phyloP scores from a whole-genome alignment of 2,797 vertebrate genomes.

The Pangasius larnaudii region DNA sequence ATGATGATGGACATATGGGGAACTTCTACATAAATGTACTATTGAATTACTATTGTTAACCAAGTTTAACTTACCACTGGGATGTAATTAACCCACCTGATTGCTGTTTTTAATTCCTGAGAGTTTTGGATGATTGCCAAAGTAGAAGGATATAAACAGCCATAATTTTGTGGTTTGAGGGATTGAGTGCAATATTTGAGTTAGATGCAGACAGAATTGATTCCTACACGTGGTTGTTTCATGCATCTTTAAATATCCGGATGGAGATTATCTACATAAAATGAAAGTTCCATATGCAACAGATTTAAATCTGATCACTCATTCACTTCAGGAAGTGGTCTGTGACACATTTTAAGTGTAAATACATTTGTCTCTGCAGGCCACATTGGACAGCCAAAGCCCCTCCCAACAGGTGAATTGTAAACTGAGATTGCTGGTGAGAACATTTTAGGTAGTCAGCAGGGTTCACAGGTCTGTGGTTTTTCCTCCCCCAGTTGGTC shows the following conservation, averaged over 20 bases:
- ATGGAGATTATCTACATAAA: background rate
- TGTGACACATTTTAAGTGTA: background rate
- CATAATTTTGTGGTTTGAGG: background rate
- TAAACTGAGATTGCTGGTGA: background rate
- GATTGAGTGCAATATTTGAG: background rate
- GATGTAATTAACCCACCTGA: slow-evolving; percentile 34
- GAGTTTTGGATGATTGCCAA: slow-evolving; percentile 9
- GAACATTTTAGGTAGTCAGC: background rate
- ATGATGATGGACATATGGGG: background rate
- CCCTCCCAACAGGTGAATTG: background rate
- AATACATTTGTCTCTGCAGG: background rate
- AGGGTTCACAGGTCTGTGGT: background rate
- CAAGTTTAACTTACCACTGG: background rate
- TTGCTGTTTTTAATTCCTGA: background rate
- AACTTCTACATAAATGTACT: background rate
- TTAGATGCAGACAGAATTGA: background rate
- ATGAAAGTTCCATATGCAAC: background rate
- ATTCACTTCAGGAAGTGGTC: background rate
- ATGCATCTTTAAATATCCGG: background rate
- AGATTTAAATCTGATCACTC: background rate
- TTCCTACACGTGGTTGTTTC: background rate
- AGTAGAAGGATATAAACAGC: background rate
- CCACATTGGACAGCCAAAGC: background rate
- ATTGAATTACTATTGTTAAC: slow-evolving; percentile 32
- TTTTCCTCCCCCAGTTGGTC: background rate